Evolutionary conservation across 2,888 invertebrate genomes (phyloP), one percentile per base, ranked within the genome.

Genomic region (Calephelis perditalis): DNA sequence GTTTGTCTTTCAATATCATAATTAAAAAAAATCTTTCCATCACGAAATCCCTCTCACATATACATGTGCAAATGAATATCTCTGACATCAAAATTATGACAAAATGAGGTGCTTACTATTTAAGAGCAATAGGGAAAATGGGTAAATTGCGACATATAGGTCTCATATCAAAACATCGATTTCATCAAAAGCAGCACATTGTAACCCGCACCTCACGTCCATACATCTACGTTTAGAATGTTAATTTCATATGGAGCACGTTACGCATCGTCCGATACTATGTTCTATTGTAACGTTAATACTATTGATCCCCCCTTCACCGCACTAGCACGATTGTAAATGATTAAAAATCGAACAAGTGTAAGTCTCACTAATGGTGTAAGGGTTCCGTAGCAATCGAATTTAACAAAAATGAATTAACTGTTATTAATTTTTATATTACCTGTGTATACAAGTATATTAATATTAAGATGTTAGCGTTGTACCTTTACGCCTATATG

Each of bases 121-220:
- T 68, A 62, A 56, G 61, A 60, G 62, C 47, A 62, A 65, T 56
- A 62, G 58, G 59, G 55, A 58, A 62, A 68, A 67, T 67, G 67
- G 67, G 69, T 70, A 67, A 71, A 68, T 71, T 70, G 68, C 70
- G 67, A 70, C 70, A 70, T 70, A 69, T 68, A 65, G 61, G 66
- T 67, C 68, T 68, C 64, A 73, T 71, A 73, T 72, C 67, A 70
- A 69, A 71, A 71, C 71, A 73, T 72, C 70, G 69, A 68, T 71
- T 71, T 69, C 64, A 68, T 67, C 66, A 64, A 67, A 67, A 63
- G 64, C 68, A 62, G 66, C 62, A 64, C 61, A 76, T 70, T 73
- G 73, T 65, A 66, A 71, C 85, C 85, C 86, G 83, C 84, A 86
- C 76, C 75, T 68, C 87, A 87, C 87, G 88, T 86, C 78, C 74